Evolutionary conservation across 2,888 invertebrate genomes (phyloP), one percentile per base, ranked within the genome.

Genomic region (Cremastinae sp.): DNA sequence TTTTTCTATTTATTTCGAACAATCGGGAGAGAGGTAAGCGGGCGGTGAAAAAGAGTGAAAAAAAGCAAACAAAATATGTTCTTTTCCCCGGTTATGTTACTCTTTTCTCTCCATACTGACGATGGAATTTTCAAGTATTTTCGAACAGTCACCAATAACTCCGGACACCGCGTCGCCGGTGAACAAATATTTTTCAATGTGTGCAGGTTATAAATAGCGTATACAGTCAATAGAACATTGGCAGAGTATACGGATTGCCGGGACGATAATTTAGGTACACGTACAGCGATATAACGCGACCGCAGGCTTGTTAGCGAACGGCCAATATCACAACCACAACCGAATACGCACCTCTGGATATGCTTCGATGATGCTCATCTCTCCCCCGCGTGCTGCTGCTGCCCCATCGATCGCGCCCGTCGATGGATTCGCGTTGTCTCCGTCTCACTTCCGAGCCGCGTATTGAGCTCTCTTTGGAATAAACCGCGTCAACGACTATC

Each of bases 301-400:
- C 69, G 51, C 74, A 47, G 58, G 64, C 74, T 74, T 74, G 74
- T 74, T 74, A 74, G 74, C 64, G 74, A 62, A 69, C 58, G 64
- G 74, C 69, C 69, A 74, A 74, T 74, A 74, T 74, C 69, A 69
- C 74, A 5, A 69, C 74, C 74, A 28, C 74, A 74, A 74, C 69
- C 69, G 74, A 64, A 74, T 62, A 74, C 74, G 74, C 64, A 74
- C 74, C 69, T 64, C 64, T 51, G 58, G 43, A 64, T 58, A 34
- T 69, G n/a, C n/a, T 69, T 69, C 74, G 64, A 74, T 74, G 74
- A 74, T 68, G 62, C 64, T 43, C 58, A 51, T 9, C 12, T 14
- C 28, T 51, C 12, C 45, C 58, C 12, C 38, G 18, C 22, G 9
- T 22, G 38, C 49, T 61, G 28, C 12, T 22, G 51, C 28, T 14